Evolutionary conservation across 2,797 vertebrate genomes (phyloP).

Genomic region (Eurystomus glaucurus): DNA sequence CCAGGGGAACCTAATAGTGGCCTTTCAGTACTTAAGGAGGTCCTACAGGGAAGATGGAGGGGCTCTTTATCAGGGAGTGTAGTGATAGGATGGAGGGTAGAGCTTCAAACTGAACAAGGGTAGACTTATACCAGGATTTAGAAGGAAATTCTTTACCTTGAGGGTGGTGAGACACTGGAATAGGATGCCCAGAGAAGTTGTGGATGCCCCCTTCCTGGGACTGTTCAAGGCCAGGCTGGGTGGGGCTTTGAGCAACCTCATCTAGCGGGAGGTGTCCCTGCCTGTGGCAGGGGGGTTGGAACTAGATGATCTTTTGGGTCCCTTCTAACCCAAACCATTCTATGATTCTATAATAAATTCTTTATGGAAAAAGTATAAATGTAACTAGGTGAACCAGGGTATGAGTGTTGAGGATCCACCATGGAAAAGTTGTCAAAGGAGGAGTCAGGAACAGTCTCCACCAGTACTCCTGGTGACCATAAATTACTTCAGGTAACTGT

Average conservation of each 20-base stretch:
- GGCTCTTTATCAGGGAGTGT: background rate
- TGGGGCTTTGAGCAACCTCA: background rate
- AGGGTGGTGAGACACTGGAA: no score
- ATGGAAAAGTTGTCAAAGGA: background rate
- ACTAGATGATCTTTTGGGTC: no score
- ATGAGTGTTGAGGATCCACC: accelerated
- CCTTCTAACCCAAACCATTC: no score
- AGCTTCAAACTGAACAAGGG: no score
- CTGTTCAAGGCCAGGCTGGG: no score
- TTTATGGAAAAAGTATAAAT: background rate
- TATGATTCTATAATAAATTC: background rate
- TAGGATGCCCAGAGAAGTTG: no score
- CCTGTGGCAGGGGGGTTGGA: no score
- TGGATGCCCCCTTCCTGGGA: no score
- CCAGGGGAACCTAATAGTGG: background rate
- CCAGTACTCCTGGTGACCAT: background rate
- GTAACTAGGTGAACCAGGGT: background rate
- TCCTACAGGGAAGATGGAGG: background rate
- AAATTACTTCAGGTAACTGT: background rate
- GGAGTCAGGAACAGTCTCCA: background rate
- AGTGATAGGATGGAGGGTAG: no score
- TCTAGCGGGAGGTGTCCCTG: background rate
- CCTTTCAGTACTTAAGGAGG: background rate
- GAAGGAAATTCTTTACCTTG: no score
- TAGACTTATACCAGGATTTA: no score